Base-by-base conservation (phyloP, 2,113 vertebrate species). In the Myrmecobius fasciatus region DNA sequence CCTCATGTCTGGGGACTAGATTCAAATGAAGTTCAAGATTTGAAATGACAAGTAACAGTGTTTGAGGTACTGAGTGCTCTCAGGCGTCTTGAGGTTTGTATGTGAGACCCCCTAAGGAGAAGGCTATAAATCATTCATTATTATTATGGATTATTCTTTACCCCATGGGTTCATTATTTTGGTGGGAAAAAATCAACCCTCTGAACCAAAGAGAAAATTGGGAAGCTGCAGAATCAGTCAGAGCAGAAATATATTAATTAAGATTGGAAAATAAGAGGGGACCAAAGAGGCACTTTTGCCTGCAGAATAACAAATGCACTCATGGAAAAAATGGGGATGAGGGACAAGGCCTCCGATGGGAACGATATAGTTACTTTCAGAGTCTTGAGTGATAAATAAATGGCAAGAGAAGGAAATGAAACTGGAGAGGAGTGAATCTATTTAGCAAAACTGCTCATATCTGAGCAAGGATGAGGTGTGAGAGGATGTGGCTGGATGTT, bases 191-290 rank as follows among this genome's bases (percentile, higher is more conserved):
- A 92, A 89, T 60, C 0, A 46, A 92, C 88, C 91, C 4, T 52
- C 25, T 94, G 25, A 97, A 89, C 89, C 83, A 94, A 94, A 95
- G 95, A 96, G 56, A 94, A 36, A 89, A 52, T 89, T 96, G 91
- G 49, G 92, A 89, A 91, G 90, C 52, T 93, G 12, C 49, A 48
- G 14, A 10, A 88, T 28, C 90, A 88, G 49, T 49, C 91, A 91
- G 24, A 49, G 14, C 53, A 48, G 47, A 56, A 8, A 91, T 90
- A 92, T 90, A 94, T 53, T 97, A 91, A 93, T n/a, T 91, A 94
- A 94, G 14, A 47, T 49, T 14, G 92, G 91, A 14, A 49, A 94
- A 54, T 0, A 91, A 47, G 3, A 12, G 14, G 0, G 92, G 52
- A 91, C 92, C 24, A 49, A 0, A 90, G 60, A 94, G 14, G 11